phyloP scores from a whole-genome alignment of 2,797 vertebrate genomes.

The Morus bassanus region DNA sequence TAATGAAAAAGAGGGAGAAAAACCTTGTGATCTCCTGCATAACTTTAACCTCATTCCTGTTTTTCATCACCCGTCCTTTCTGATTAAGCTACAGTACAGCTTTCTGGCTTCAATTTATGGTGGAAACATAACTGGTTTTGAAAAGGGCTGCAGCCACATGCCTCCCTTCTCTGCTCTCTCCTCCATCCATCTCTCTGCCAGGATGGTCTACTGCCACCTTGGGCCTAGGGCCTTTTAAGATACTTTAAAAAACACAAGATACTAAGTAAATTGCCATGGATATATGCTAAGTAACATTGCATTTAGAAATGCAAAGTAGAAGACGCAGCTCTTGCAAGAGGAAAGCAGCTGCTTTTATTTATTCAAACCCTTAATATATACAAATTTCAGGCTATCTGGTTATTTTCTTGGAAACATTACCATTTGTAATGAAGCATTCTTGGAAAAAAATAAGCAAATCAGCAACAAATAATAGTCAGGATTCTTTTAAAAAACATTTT shows the following conservation, averaged over 20 bases:
- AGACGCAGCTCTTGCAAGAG: background rate
- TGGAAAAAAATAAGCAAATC: background rate
- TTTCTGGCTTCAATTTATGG: background rate
- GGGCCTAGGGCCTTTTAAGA: background rate
- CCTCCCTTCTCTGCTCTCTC: background rate
- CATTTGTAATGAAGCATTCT: background rate
- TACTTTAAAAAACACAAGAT: background rate
- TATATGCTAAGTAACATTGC: background rate
- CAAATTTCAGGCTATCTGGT: background rate
- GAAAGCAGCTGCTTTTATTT: background rate
- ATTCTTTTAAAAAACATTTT: background rate
- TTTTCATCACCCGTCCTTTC: background rate
- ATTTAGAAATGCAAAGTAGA: background rate
- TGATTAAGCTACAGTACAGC: background rate
- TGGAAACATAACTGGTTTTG: background rate
- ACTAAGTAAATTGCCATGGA: background rate
- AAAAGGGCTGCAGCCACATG: fast-evolving
- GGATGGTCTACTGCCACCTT: background rate
- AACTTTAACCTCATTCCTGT: background rate
- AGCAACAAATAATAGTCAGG: background rate
- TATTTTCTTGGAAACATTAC: background rate
- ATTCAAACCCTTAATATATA: background rate
- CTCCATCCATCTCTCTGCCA: background rate
- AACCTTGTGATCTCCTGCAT: background rate
- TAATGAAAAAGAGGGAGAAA: background rate